Evolutionary conservation across 2,797 vertebrate genomes (phyloP), one percentile per base, ranked within the genome.

Genomic region (Cirrhinus mrigala): DNA sequence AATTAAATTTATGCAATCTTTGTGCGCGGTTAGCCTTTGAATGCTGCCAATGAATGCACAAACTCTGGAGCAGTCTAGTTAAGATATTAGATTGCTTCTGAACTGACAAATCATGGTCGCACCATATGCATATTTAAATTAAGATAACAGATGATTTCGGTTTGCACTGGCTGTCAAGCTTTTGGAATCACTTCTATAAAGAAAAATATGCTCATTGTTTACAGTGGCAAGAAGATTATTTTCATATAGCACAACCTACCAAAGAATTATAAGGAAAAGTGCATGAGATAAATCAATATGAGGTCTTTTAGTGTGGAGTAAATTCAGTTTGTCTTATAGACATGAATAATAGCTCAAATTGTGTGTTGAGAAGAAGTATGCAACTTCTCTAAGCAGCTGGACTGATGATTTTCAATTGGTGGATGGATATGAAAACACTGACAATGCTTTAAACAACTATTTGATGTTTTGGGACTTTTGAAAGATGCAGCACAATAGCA

Each of bases 1-100:
- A 91, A 94, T 95, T 94, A 94, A 90, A 93, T 92, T 89, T 90
- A 90, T 90, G 91, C 90, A 91, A 91, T 92, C 87, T 91, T 90
- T 89, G 83, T 87, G 91, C 93, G 90, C 88, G 91, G 92, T 94
- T 92, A 91, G 92, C 91, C 89, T 92, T 87, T 84, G 85, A 74
- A 87, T 46, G 60, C 83, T 83, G 37, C 79, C 90, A 83, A 90
- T 82, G 85, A 74, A 87, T 48, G 56, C 86, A n/a, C 89, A 87
- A 90, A 92, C 91, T 91, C 89, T 85, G 79, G 83, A 87, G 87
- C 64, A 37, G 71, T 44, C 48, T 77, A 54, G 60, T 29, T 77
- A n/a, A 77, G 73, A 83, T 83, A 66, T 76, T 33, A 82, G 70
- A 62, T 73, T 48, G 70, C 27, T 60, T 76, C 60, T 56, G 73